Percentiles rank a stretch among this genome's conserved stretches.
Conservation (phyloP, 2,888 invertebrate genomes). For the Polylopha cassiicola region DNA sequence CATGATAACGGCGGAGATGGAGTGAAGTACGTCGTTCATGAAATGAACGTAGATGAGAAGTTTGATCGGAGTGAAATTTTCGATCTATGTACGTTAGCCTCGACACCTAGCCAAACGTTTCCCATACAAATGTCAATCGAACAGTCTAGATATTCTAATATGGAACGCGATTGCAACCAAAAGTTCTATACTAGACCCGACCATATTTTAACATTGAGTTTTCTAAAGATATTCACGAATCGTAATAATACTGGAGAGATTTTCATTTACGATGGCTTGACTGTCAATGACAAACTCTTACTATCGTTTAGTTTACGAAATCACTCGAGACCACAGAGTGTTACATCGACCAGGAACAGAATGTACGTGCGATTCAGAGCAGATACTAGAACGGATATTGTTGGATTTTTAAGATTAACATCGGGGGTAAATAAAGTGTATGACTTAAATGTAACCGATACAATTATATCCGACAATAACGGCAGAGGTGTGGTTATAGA, state of each 20-base stretch:
- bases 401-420: constrained; percentile 87
- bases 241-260: constrained; percentile 85
- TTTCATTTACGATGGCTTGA: constrained; percentile 87
- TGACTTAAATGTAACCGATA: constrained; percentile 91
- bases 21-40: constrained; percentile 89
- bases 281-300: constrained; percentile 82
- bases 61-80: constrained; percentile 85
- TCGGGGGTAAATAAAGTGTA: constrained; percentile 87
- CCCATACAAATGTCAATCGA: constrained; percentile 90
- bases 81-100: constrained; percentile 91
- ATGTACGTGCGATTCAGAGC: constrained; percentile 89
- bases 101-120: constrained; percentile 90
- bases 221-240: constrained; percentile 87
- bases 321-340: constrained; percentile 91
- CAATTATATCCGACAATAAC: constrained; percentile 90
- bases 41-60: constrained; percentile 85
- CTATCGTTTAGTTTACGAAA: constrained; percentile 86
- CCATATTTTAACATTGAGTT: constrained; percentile 90
- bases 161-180: constrained; percentile 85
- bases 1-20: constrained; percentile 94
- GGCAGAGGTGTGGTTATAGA: constrained; percentile 97
- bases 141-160: constrained; percentile 84
- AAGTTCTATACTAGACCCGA: constrained; percentile 87
- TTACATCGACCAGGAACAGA: constrained; percentile 87
- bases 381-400: constrained; percentile 82